Evolutionary conservation across 1,140 invertebrate genomes (phyloP).

Genomic region (Aphelenchoides fujianensis): DNA sequence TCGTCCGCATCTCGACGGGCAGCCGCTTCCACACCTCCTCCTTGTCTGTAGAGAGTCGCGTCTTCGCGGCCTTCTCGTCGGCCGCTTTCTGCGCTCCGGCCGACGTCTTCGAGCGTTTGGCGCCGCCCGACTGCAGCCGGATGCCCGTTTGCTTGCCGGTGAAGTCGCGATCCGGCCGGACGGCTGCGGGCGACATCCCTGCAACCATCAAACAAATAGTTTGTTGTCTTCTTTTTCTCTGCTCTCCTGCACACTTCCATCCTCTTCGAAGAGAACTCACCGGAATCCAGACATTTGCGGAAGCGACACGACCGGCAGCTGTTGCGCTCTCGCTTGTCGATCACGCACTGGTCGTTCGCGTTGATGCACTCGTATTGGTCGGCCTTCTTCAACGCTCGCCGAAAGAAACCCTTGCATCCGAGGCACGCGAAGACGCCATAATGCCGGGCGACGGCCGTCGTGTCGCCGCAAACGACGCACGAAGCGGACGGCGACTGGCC

Average conservation of each 20-base stretch:
- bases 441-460: conserved; percentile 26
- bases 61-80: conserved; percentile 4
- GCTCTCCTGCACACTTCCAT: not conserved
- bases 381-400: conserved; percentile 57
- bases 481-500: conserved; percentile 12
- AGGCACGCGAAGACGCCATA: conserved; percentile 55
- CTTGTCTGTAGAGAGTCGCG: conserved; percentile 28
- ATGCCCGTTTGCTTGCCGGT: conserved; percentile 39
- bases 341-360: conserved; percentile 51
- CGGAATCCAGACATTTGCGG: conserved; percentile 55
- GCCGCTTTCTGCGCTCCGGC: conserved; percentile 5
- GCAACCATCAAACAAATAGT: conserved; percentile 28
- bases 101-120: conserved; percentile 23
- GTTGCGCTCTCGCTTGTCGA: conserved; percentile 49
- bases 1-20: conserved; percentile 60
- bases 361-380: conserved; percentile 58
- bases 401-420: conserved; percentile 50
- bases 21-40: conserved; percentile 45
- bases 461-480: conserved; percentile 32
- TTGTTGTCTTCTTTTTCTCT: too few species aligned
- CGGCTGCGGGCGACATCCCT: conserved; percentile 35
- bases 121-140: not conserved
- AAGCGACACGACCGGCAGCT: conserved; percentile 53
- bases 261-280: conserved; percentile 24
- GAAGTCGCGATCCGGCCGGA: conserved; percentile 55